Base-by-base conservation (phyloP, 2,797 vertebrate genomes). In the Cheirogaleus major region DNA sequence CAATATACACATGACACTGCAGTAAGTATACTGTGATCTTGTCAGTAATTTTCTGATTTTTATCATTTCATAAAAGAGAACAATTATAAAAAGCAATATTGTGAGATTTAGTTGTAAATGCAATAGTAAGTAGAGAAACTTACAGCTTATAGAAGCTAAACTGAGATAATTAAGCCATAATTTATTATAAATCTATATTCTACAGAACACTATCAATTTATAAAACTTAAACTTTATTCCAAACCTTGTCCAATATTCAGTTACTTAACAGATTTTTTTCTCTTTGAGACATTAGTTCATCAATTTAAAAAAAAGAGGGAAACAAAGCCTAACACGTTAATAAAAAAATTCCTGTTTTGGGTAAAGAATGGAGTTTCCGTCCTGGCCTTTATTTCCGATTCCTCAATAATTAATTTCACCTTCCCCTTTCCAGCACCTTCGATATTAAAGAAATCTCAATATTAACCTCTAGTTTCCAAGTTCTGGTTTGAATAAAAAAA, bases 261-360 rank as follows among this genome's bases (percentile, higher is more conserved):
- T 50, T 63, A 82, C 15, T 86, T 73, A 38, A 57, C 41, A 30
- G 15, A 22, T 48, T 45, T 79, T 20, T 91, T 75, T 17, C 6
- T 67, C 43, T 96, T 83, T 95, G 9, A 92, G 41, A 86, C n/a
- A 79, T 84, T 4, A 63, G 30, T 30, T 70, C 22, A 70, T 48
- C 35, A 41, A 72, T 73, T 81, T 83, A 86, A 81, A 72, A n/a
- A 30, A 75, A 41, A 85, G n/a, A 14, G 41, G 45, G 15, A 69
- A 32, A 95, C 72, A 89, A 95, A 91, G 25, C 25, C 73, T 82
- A 79, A 86, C 6, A 79, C 27, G 43, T 70, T 83, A 69, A 78
- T 73, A 43, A 41, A 48, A 94, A 90, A 92, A 80, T 92, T 96
- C 91, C 80, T 52, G 15, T 48, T 96, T 96, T 84, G 13, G 32